Evolutionary conservation across 1,140 invertebrate genomes (phyloP).

Genomic region (Phocides pigmalion): DNA sequence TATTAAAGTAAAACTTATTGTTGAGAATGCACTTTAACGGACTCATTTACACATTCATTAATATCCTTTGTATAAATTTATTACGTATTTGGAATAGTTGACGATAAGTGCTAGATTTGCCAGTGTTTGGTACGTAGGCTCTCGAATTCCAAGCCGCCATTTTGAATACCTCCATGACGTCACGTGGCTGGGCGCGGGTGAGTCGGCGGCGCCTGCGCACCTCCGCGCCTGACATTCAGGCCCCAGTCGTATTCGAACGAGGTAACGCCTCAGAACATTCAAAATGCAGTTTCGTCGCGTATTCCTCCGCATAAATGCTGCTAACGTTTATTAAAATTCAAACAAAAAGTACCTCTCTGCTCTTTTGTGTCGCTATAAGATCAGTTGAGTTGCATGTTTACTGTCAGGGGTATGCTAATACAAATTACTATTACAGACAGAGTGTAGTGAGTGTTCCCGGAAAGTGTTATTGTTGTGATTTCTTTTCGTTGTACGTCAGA

Average conservation of each 20-base stretch:
- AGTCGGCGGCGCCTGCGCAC: slow-evolving; percentile 70
- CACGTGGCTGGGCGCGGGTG: slow-evolving; percentile 74
- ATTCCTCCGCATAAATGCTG: slow-evolving; percentile 62
- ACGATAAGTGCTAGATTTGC: slow-evolving; percentile 20
- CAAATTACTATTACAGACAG: slow-evolving; percentile 37
- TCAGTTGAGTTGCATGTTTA: slow-evolving; percentile 60
- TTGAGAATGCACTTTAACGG: neutral
- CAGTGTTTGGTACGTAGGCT: slow-evolving; percentile 70
- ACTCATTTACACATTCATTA: neutral
- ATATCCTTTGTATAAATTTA: neutral
- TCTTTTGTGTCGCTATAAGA: slow-evolving; percentile 68
- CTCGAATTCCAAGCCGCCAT: slow-evolving; percentile 78
- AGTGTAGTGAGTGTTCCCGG: slow-evolving; percentile 64
- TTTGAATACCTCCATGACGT: slow-evolving; percentile 81
- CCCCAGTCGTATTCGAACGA: slow-evolving; percentile 67
- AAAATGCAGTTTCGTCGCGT: slow-evolving; percentile 73
- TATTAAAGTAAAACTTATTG: neutral
- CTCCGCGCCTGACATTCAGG: slow-evolving; percentile 63
- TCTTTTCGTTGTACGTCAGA: slow-evolving; percentile 57
- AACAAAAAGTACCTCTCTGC: slow-evolving; percentile 64
- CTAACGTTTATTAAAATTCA: slow-evolving; percentile 55
- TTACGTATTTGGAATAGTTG: neutral
- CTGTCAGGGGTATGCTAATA: slow-evolving; percentile 1
- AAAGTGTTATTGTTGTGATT: slow-evolving; percentile 78
- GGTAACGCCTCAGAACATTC: slow-evolving; percentile 65